Percentiles rank a stretch among this genome's conserved stretches.
phyloP scores from a whole-genome alignment of 2,797 vertebrate genomes.

The Sebastes kiyomatsui region DNA sequence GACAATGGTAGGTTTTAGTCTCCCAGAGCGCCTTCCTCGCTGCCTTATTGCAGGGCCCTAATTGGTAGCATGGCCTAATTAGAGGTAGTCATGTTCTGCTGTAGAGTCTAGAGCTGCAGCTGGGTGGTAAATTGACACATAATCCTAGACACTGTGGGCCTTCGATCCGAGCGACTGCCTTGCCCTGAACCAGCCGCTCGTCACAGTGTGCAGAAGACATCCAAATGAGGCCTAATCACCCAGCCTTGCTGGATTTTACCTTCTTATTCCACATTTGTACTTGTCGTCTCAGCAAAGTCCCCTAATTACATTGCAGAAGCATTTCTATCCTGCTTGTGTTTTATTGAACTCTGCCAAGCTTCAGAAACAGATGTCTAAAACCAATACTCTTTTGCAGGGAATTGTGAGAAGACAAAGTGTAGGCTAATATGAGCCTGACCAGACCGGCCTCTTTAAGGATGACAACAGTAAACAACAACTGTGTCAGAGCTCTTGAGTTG shows the following conservation, averaged over 20 bases:
- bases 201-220: constrained; percentile 72
- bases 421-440: constrained; percentile 41
- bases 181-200: constrained; percentile 63
- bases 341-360: constrained; percentile 66
- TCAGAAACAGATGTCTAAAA: constrained; percentile 57
- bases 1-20: constrained; percentile 63
- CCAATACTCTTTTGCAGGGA: constrained; percentile 34
- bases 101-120: constrained; percentile 75
- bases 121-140: constrained; percentile 84
- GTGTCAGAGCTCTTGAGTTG: constrained; percentile 25
- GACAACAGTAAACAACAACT: constrained; percentile 34
- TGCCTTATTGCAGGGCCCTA: constrained; percentile 74
- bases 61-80: constrained; percentile 84
- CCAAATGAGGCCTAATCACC: constrained; percentile 80
- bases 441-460: constrained; percentile 18
- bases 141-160: constrained; percentile 78
- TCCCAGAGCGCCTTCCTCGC: constrained; percentile 51
- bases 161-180: constrained; percentile 73
- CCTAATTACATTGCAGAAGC: constrained; percentile 74
- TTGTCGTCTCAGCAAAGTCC: constrained; percentile 74
- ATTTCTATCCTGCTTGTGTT: constrained; percentile 57
- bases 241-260: constrained; percentile 76
- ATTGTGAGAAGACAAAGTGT: constrained; percentile 29
- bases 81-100: constrained; percentile 80
- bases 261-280: constrained; percentile 80